Conservation (phyloP, 2,888 invertebrate species). For the Chaetoderma sp. region DNA sequence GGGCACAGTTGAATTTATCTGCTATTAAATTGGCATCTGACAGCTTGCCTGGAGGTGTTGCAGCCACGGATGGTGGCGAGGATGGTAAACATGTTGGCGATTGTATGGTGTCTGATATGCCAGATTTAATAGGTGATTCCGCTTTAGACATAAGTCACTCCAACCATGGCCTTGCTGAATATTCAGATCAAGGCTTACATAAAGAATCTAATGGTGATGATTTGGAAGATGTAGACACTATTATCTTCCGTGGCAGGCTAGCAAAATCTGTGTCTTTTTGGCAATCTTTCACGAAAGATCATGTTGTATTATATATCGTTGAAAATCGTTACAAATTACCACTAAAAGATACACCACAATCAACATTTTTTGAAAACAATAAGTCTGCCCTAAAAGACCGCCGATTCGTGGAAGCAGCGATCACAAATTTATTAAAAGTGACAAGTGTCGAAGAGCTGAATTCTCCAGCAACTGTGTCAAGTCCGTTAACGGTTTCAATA, state of each 20-base stretch:
- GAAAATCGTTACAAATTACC: neutral
- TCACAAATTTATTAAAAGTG: neutral
- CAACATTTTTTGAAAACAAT: neutral
- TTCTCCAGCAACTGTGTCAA: no score
- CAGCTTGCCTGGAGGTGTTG: no score
- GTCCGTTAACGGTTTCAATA: neutral
- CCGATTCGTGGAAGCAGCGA: neutral
- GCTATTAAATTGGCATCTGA: no score
- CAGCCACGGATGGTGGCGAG: no score
- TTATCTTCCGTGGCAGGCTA: neutral
- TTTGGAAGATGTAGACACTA: neutral
- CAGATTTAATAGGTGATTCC: no score
- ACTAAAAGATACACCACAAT: neutral
- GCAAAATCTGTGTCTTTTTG: neutral
- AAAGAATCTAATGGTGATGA: neutral
- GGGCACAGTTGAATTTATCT: no score
- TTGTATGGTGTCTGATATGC: no score
- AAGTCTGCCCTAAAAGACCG: neutral
- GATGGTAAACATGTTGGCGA: no score
- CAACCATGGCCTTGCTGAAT: no score
- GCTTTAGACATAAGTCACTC: no score
- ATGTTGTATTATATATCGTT: neutral
- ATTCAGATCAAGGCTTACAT: no score
- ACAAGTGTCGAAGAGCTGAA: neutral
- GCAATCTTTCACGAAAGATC: neutral